Evolutionary conservation across 2,888 invertebrate genomes (phyloP), one percentile per base, ranked within the genome.

Genomic region (Lysandra bellargus): DNA sequence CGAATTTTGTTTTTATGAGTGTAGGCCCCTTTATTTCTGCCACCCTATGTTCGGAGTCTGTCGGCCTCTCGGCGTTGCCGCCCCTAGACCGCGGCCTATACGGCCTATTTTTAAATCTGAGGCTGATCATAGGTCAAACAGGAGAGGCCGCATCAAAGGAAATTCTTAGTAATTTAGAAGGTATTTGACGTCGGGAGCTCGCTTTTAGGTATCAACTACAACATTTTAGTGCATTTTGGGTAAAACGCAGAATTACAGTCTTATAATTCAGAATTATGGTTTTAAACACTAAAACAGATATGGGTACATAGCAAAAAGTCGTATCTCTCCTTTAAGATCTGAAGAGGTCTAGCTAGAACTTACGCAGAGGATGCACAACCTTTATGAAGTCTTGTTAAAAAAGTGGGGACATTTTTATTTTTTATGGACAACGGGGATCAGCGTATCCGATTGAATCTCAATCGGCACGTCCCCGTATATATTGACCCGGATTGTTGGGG

Each of bases 401-500:
- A 30, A 23, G 1, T 64, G 12, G 12, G 9, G 33, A 75, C 23
- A 30, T 44, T 74, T 44, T 74, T 74, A 75, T 44, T 75, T 23
- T 75, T 44, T 14, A 75, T 37, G 17, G 74, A 49, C 49, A 75
- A 30, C 5, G 37, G 5, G 75, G 40, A 40, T 12, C 40, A 74
- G 17, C 40, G 23, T 33, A 44, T 37, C 60, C 44, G 60, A 74
- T 74, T 79, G 73, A 73, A 74, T 53, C 44, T 74, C 60, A 44
- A 79, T 60, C 72, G 57, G 73, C 60, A 74, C 79, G 37, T 30
- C 5, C 40, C 74, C 61, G 78, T 74, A 74, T 74, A 74, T 23
- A 79, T 57, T 79, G 79, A 79, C 74, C 74, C 74, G 74, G 79
- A 79, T 79, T 7, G 57, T 60, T 44, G 30, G 57, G 79, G 60